Conservation (phyloP, 2,113 vertebrate species). For the Sinocyclocheilus grahami region DNA sequence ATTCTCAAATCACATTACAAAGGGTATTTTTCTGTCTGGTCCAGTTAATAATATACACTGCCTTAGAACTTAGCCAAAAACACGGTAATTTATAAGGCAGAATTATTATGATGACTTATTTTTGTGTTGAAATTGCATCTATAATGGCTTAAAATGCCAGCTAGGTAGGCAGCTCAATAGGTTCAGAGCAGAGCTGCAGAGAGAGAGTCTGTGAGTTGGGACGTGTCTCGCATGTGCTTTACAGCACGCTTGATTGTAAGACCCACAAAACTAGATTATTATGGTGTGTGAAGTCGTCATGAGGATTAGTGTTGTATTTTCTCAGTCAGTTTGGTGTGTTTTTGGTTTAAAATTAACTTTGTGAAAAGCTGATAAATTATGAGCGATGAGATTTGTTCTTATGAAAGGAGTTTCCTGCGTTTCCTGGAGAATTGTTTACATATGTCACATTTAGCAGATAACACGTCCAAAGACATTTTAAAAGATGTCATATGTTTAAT, state of each 20-base stretch:
- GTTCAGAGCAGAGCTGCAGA: not conserved
- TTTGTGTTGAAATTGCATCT: not conserved
- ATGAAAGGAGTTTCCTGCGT: not conserved
- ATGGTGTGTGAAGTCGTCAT: constrained; percentile 71
- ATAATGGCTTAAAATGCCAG: not conserved
- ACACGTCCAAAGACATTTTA: not conserved
- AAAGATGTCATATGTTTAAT: not conserved
- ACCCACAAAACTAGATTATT: constrained; percentile 80
- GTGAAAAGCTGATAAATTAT: not conserved
- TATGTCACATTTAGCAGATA: not conserved
- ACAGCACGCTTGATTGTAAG: constrained; percentile 32
- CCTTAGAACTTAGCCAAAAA: no score
- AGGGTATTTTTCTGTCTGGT: no score
- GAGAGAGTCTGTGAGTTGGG: not conserved
- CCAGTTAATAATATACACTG: no score
- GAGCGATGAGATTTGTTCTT: not conserved
- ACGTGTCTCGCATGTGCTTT: constrained; percentile 51
- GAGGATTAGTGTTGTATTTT: constrained; percentile 73
- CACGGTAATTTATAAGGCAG: no score
- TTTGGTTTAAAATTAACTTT: not conserved
- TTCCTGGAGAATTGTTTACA: not conserved
- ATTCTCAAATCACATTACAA: not conserved
- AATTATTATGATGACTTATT: no score
- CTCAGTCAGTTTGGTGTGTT: constrained; percentile 23
- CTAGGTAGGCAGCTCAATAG: constrained; percentile 5